phyloP scores from a whole-genome alignment of 2,113 vertebrate genomes.

The Xiphias gladius region DNA sequence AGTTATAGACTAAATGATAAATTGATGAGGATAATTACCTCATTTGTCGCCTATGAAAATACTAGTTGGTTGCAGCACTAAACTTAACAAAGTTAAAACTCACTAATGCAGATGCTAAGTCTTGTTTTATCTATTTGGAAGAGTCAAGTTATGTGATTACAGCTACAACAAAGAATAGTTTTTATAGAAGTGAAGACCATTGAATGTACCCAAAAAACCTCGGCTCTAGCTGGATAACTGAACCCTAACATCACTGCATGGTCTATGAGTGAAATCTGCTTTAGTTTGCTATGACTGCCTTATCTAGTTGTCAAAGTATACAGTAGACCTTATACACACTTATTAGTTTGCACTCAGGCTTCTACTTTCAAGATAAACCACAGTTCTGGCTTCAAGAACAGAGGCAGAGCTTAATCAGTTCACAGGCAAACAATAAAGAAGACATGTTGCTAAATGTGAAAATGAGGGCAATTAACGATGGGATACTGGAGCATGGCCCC shows the following conservation, averaged over 20 bases:
- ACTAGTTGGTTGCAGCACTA: too few species aligned
- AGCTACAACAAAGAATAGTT: neutral
- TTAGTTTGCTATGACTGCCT: neutral
- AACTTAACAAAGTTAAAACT: too few species aligned
- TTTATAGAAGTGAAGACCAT: neutral
- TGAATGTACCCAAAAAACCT: too few species aligned
- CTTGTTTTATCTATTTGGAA: too few species aligned
- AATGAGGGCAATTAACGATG: conserved; percentile 58
- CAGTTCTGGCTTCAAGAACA: conserved; percentile 9
- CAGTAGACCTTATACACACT: neutral
- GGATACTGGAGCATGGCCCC: conserved; percentile 61
- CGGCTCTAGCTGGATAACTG: neutral
- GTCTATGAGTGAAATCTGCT: neutral
- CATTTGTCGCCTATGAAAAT: too few species aligned
- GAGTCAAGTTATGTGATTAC: too few species aligned
- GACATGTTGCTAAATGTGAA: conserved; percentile 56
- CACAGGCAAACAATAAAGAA: conserved; percentile 50
- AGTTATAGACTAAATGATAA: too few species aligned
- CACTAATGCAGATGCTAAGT: too few species aligned
- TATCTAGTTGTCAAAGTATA: neutral
- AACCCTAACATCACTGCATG: neutral
- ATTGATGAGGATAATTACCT: too few species aligned
- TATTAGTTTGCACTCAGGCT: neutral
- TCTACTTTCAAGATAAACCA: neutral
- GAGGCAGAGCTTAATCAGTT: conserved; percentile 40